A percentile compares a stretch with the other conserved stretches of the same genome.
Evolutionary conservation across 2,113 vertebrate genomes (phyloP).

Genomic region (Smithornis capensis): DNA sequence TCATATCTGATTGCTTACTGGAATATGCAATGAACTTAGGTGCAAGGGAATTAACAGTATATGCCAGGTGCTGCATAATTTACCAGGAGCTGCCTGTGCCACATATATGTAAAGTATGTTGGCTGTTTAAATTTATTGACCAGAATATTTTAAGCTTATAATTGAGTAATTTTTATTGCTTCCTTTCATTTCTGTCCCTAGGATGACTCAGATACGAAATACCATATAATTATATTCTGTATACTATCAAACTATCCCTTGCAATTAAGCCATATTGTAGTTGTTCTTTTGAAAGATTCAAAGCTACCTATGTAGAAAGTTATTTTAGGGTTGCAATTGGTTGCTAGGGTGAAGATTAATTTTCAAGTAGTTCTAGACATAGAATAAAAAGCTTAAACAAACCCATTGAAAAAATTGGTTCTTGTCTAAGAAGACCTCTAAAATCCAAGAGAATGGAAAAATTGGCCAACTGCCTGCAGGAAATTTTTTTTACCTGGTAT

Average conservation of each 20-base stretch:
- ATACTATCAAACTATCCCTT: background rate
- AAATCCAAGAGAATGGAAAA: background rate
- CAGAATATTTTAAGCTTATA: constrained; percentile 7
- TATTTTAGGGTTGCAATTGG: background rate
- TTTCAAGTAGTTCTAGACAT: background rate
- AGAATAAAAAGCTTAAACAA: background rate
- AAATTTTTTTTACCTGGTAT: background rate
- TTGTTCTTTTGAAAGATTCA: background rate
- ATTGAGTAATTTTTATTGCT: constrained; percentile 6
- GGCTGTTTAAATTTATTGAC: background rate
- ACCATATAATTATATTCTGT: constrained; percentile 6
- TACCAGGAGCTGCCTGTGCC: background rate
- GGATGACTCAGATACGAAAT: constrained; percentile 21
- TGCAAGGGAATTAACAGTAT: background rate
- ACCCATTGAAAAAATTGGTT: background rate
- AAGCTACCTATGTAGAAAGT: background rate
- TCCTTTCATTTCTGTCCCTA: background rate
- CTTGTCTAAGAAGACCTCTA: background rate
- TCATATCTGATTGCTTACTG: constrained; percentile 47
- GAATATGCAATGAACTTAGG: constrained; percentile 25
- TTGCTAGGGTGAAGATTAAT: background rate
- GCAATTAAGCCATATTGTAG: constrained; percentile 14
- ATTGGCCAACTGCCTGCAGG: background rate
- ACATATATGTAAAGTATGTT: background rate
- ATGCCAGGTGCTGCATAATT: constrained; percentile 29